Evolutionary conservation across 2,113 vertebrate species (phyloP).

Genomic region (Puffinus mauretanicus): DNA sequence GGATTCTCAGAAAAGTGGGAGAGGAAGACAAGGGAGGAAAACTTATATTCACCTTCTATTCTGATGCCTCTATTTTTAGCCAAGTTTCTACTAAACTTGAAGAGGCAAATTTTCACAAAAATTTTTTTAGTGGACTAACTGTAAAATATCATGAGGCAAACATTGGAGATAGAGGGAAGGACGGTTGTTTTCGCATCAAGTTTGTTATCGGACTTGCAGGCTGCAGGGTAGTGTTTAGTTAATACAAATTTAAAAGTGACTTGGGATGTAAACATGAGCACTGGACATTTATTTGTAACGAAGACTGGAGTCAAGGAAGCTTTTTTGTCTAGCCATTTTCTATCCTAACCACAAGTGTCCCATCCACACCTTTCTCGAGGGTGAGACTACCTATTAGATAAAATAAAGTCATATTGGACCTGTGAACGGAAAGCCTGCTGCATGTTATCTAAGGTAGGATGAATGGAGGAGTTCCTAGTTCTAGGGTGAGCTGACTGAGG

Average conservation of each 20-base stretch:
- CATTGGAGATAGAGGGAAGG: neutral
- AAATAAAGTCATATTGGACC: neutral
- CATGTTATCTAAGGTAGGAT: neutral
- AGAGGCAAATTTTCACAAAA: conserved; percentile 7
- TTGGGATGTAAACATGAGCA: conserved; percentile 29
- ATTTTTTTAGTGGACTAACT: conserved; percentile 33
- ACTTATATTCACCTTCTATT: neutral
- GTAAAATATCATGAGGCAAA: conserved; percentile 27
- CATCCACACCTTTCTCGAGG: neutral
- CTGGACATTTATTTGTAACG: neutral
- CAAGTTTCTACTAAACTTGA: conserved; percentile 6
- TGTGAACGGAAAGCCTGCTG: conserved; percentile 19
- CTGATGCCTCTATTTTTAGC: conserved; percentile 35
- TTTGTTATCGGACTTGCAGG: conserved; percentile 2
- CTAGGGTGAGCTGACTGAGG: neutral
- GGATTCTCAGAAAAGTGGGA: neutral
- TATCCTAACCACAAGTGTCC: neutral
- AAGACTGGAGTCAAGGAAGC: conserved; percentile 1
- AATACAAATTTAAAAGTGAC: conserved; percentile 24
- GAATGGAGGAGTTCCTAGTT: neutral
- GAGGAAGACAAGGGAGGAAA: neutral
- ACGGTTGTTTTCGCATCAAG: neutral
- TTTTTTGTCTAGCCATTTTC: conserved; percentile 12
- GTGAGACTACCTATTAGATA: conserved; percentile 6
- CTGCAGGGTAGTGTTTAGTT: conserved; percentile 44